Conservation (phyloP, 2,113 vertebrate genomes). For the Macrotis lagotis region DNA sequence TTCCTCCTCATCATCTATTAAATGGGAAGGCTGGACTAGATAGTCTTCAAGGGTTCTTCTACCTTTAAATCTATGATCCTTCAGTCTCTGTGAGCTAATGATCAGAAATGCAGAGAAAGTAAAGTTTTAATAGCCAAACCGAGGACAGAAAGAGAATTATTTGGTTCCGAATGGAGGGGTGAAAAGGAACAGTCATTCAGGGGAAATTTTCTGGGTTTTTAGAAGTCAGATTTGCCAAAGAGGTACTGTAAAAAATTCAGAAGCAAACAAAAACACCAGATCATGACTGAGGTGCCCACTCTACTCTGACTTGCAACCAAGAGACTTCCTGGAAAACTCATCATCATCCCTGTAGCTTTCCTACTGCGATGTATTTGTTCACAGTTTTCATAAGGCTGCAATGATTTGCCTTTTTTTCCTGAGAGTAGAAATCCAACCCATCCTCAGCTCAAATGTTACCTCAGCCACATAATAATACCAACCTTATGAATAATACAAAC, state of each 20-base stretch:
- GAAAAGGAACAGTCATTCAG: neutral
- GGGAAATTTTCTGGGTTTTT: neutral
- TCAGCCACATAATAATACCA: neutral
- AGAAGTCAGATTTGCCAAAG: neutral
- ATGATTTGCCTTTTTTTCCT: neutral
- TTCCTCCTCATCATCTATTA: neutral
- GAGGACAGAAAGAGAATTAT: neutral
- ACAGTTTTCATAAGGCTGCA: neutral
- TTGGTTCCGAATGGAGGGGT: neutral
- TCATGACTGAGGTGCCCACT: neutral
- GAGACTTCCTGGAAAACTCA: neutral
- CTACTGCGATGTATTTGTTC: neutral
- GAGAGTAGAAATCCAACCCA: neutral
- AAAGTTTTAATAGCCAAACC: neutral
- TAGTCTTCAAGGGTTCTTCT: neutral
- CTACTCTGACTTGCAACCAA: neutral
- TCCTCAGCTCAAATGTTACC: neutral
- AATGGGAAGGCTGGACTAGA: conserved; percentile 3
- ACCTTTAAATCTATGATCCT: neutral
- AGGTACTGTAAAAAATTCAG: neutral
- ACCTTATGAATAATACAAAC: too few species aligned
- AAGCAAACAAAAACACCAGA: neutral
- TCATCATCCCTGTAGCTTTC: neutral
- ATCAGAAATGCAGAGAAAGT: neutral
- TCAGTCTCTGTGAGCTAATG: conserved; percentile 7